phyloP scores from a whole-genome alignment of 2,113 vertebrate species.

The Noctilio leporinus region DNA sequence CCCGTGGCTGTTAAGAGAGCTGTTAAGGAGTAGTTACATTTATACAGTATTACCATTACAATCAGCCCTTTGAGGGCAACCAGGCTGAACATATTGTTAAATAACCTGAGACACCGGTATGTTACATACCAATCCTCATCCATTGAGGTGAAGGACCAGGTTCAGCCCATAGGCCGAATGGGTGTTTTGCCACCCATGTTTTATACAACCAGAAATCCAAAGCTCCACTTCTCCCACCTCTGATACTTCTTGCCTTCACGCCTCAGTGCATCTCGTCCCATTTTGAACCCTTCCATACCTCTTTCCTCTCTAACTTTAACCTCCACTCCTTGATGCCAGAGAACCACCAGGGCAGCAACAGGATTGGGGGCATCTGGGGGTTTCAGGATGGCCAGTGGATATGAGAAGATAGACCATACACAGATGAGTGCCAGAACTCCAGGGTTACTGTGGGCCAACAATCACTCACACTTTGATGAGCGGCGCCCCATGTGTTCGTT shows the following conservation, averaged over 20 bases:
- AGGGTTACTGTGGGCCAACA: no score
- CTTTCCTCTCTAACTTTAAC: background rate
- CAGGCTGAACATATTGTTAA: no score
- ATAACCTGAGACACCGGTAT: no score
- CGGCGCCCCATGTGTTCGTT: slow-evolving; percentile 92
- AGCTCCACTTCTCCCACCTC: background rate
- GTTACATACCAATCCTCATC: no score
- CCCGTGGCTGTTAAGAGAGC: no score
- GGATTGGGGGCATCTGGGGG: background rate
- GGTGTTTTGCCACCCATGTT: no score
- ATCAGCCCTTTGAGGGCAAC: no score
- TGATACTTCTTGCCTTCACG: background rate
- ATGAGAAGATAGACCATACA: background rate
- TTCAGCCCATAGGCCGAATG: no score
- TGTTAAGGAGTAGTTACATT: no score
- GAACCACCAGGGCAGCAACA: background rate
- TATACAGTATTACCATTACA: no score
- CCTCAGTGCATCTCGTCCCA: background rate
- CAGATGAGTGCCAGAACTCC: background rate
- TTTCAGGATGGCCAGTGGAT: background rate
- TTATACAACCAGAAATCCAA: background rate
- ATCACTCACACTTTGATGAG: slow-evolving; percentile 91
- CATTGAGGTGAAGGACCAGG: no score
- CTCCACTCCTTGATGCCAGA: background rate
- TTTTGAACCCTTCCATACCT: background rate